Base-by-base conservation (phyloP, 2,797 vertebrate genomes). In the Fistularia tabacaria region DNA sequence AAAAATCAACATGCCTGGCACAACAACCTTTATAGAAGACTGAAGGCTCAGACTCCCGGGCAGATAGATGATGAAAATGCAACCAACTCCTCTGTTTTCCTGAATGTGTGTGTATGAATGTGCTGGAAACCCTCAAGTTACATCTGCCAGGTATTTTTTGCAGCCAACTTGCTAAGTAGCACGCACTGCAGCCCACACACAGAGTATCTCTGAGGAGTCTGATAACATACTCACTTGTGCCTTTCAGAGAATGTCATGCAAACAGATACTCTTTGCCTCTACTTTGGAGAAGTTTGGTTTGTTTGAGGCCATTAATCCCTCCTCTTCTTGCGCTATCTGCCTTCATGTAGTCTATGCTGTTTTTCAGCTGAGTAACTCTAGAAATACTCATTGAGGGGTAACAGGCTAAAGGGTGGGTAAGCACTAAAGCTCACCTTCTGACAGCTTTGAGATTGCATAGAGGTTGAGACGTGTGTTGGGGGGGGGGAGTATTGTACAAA, bases 111-210 rank as follows among this genome's bases (percentile, higher is more conserved):
- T 58, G 7, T 59, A 13, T 57, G 69, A 68, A 40, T 59, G 50
- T 58, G 50, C 39, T 45, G 39, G 62, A 80, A 75, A 75, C 71
- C 81, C 67, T 65, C 52, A 66, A 69, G 82, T 78, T 75, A 76
- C 73, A 78, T 78, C 68, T 73, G 70, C 59, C 69, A 64, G 69
- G 75, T 55, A 54, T 59, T 62, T 62, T 61, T 51, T 70, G 59
- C 59, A 73, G 73, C 74, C 76, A 73, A 61, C 64, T 55, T 42
- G 7, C 38, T 8, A 10, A 43, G 13, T 40, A 25, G 14, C 6
- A 7, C 13, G 8, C 46, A 42, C 46, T 36, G 11, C 37, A 40
- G 10, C 59, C 4, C 46, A 55, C 46, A 74, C 62, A 63, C 10
- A 54, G 39, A 51, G 47, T 36, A 47, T 25, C 25, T 25, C 25